These are phyloP conservation scores for Baronia brevicornis DNA, from an alignment of 2,888 invertebrate genomes.

Conservation along the genomic window DNA sequence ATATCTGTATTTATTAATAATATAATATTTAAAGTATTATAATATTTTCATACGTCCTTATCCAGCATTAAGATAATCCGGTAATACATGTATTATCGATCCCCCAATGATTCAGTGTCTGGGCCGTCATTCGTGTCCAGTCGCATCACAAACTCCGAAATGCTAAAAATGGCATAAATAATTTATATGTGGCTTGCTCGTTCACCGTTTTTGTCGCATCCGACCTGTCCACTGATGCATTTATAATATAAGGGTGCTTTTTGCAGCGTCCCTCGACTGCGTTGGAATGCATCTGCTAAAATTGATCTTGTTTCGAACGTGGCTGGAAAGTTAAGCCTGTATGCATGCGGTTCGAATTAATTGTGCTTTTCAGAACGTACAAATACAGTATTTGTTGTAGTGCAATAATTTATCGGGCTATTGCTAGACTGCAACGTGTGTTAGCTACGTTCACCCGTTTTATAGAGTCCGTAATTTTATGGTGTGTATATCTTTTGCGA, in stretches of 20 bases:
- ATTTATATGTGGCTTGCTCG: conserved; percentile 67
- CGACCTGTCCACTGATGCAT: conserved; percentile 75
- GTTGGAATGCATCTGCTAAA: conserved; percentile 73
- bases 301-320: conserved; percentile 73
- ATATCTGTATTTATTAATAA: too few relatives aligned
- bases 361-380: not conserved
- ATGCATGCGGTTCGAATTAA: not conserved
- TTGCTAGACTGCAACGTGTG: too few relatives aligned
- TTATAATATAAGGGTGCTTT: conserved; percentile 76
- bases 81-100: conserved; percentile 5
- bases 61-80: conserved; percentile 11
- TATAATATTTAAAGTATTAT: too few relatives aligned
- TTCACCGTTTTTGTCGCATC: conserved; percentile 65
- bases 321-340: conserved; percentile 55
- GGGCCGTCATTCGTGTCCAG: conserved; percentile 35
- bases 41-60: too few relatives aligned
- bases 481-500: too few relatives aligned
- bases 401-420: too few relatives aligned
- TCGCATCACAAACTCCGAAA: conserved; percentile 60
- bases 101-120: conserved; percentile 21
- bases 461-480: too few relatives aligned
- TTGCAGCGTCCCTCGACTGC: conserved; percentile 60
- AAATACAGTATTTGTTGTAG: too few relatives aligned
- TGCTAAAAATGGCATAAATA: conserved; percentile 76
- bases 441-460: too few relatives aligned